Percentiles rank a stretch among this genome's conserved stretches.
Evolutionary conservation across 2,888 invertebrate genomes (phyloP).

Genomic region (Limnephilus auricula): DNA sequence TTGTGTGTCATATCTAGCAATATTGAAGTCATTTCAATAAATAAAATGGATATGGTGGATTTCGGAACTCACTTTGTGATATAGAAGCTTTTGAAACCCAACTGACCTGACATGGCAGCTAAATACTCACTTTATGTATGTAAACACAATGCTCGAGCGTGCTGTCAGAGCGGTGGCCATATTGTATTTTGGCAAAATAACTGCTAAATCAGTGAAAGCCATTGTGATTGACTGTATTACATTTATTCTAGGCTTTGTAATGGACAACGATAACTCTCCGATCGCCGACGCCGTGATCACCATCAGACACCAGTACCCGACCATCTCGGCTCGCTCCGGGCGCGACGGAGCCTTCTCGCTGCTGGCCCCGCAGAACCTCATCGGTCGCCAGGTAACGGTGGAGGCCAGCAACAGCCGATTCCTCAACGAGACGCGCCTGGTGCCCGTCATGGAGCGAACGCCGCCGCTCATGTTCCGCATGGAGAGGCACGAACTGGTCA

Average conservation of each 20-base stretch:
- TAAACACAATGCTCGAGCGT: too few species aligned
- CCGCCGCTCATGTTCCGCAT: slow-evolving; percentile 83
- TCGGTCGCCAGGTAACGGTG: slow-evolving; percentile 76
- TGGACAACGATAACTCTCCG: slow-evolving; percentile 80
- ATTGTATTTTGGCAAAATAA: too few species aligned
- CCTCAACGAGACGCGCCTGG: slow-evolving; percentile 76
- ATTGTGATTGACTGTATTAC: neutral
- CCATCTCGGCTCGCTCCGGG: slow-evolving; percentile 71
- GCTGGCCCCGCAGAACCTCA: slow-evolving; percentile 72
- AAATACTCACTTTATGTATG: too few species aligned
- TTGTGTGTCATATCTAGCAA: too few species aligned
- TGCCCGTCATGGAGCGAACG: slow-evolving; percentile 74
- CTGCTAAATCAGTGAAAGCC: too few species aligned
- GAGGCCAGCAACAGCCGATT: slow-evolving; percentile 80
- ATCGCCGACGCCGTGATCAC: slow-evolving; percentile 76
- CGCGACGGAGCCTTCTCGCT: slow-evolving; percentile 75
- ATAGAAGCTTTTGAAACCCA: too few species aligned
- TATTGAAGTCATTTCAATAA: too few species aligned
- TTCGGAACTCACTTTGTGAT: too few species aligned
- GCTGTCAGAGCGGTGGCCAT: too few species aligned
- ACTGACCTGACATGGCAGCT: too few species aligned
- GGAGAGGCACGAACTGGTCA: slow-evolving; percentile 81
- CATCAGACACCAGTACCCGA: slow-evolving; percentile 71
- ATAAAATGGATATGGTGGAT: too few species aligned
- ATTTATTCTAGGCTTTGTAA: slow-evolving; percentile 76